Evolutionary conservation across 2,797 vertebrate species (phyloP), one percentile per base, ranked within the genome.

Genomic region (Buphagus erythrorhynchus): DNA sequence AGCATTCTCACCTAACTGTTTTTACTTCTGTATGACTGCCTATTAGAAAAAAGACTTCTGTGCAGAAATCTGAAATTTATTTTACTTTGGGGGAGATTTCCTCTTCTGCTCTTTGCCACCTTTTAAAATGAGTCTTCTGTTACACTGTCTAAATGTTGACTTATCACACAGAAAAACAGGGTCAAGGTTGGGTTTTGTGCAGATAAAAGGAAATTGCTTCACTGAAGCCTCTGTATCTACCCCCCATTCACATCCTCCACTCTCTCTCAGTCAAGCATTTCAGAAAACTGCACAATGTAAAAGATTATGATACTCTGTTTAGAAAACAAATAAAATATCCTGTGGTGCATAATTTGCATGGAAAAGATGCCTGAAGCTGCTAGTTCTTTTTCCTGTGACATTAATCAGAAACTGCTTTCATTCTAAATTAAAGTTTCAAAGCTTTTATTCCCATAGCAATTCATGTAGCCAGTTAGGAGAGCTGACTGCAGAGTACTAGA

Each of bases 401-500:
- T 8, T 58, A 19, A 59, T 7, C 7, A 5, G 26, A 68, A 87
- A 87, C 26, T 75, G 25, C 26, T 81, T 84, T 72, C 13, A 66
- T 33, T 75, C 35, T 54, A 38, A 87, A 71, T 51, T n/a, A 11
- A 66, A 82, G 20, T 76, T 63, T 55, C 29, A 71, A 87, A 72
- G 51, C 31, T 90, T 84, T 94, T 68, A 62, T 81, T 68, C 59
- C 24, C 28, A 13, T 20, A 58, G 28, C n/a, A 88, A 84, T 83
- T 90, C 20, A 31, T 2, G 43, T 77, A 83, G 94, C 90, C 80
- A 93, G 90, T 90, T 92, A 94, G 95, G 90, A 96, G 90, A 96
- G 86, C 81, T 72, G 86, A 94, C 40, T 72, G 75, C 73, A 14
- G 88, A 90, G 77, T 51, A 62, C 72, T 49, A 92, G 67, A 90